Base-by-base conservation (phyloP, 2,797 vertebrate species). In the Halcyon chelicuti region DNA sequence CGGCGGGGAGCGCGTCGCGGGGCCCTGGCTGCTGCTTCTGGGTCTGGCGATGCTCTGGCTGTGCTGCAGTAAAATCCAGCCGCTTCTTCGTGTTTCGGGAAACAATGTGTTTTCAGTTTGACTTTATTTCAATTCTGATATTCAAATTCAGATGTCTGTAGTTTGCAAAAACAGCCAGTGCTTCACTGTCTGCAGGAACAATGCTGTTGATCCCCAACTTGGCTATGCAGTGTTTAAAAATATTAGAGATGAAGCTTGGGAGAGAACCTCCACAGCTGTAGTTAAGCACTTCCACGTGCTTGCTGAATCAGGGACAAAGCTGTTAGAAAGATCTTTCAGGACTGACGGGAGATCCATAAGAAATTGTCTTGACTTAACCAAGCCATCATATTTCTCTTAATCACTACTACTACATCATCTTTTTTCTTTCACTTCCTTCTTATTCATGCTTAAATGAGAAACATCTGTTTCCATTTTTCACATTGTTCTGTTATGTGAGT, bases 401-500 rank as follows among this genome's bases (percentile, higher is more conserved):
- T 95, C 63, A 63, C 49, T 63, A 71, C 57, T 94, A 86, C 51
- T 84, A 46, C 74, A 96, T 81, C 58, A 62, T 93, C 90, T 88
- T 94, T 94, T 86, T 96, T 96, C 91, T 90, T 94, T 96, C 54
- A 60, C 87, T 96, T 94, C 83, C 91, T 90, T 94, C 93, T 93
- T 82, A 95, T 93, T 97, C 82, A 58, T 88, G 86, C 83, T 90
- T 93, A 90, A 97, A 91, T 93, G 83, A 96, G 91, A 95, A 94
- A 97, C 95, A 97, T 97, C 96, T 98, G 97, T 92, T 97, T 96
- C 86, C 94, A 96, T 96, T 97, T 98, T 97, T 94, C 88, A 88
- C 84, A 70, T 96, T 97, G 95, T 97, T 97, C 93, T 96, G 80
- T 97, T 95, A 71, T 74, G 70, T 68, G 92, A 95, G 86, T 92